Evolutionary conservation across 2,888 invertebrate genomes (phyloP).

Genomic region (Scaptomyza parva): DNA sequence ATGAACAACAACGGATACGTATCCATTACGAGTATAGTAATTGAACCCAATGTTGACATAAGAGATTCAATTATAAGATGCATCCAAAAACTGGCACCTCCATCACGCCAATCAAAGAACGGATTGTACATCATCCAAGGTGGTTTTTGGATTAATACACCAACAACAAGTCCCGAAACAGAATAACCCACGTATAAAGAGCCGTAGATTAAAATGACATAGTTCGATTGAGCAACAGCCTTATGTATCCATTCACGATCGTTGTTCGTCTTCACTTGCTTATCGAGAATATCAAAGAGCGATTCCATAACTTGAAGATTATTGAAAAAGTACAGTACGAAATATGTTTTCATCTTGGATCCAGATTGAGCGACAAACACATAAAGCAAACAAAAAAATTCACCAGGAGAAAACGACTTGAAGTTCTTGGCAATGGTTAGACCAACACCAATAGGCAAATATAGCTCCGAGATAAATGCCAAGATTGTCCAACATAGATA

Average conservation of each 20-base stretch:
- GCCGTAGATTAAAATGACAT: constrained; percentile 28
- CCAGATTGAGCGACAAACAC: constrained; percentile 45
- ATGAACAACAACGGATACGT: constrained; percentile 35
- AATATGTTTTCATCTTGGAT: constrained; percentile 23
- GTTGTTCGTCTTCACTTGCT: constrained; percentile 4
- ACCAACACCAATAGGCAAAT: constrained; percentile 44
- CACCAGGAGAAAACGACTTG: constrained; percentile 32
- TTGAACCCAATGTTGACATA: constrained; percentile 7
- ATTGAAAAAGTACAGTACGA: constrained; percentile 9
- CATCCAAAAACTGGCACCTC: constrained; percentile 24
- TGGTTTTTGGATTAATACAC: constrained; percentile 35
- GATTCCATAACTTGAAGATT: constrained; percentile 20
- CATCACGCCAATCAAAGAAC: constrained; percentile 52
- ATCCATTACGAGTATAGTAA: constrained; percentile 14
- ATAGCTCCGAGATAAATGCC: constrained; percentile 20
- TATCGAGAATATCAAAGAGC: constrained; percentile 41
- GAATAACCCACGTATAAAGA: constrained; percentile 31
- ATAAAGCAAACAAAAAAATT: constrained; percentile 38
- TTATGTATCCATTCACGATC: constrained; percentile 47
- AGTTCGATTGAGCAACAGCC: constrained; percentile 46
- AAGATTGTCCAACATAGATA: constrained; percentile 42
- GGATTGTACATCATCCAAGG: constrained; percentile 59
- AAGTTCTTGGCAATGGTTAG: constrained; percentile 31
- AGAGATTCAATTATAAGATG: constrained; percentile 42
- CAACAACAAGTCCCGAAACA: constrained; percentile 9